These are phyloP conservation scores for Archivesica marissinica DNA, from an alignment of 1,140 invertebrate species.

Conservation along the genomic window DNA sequence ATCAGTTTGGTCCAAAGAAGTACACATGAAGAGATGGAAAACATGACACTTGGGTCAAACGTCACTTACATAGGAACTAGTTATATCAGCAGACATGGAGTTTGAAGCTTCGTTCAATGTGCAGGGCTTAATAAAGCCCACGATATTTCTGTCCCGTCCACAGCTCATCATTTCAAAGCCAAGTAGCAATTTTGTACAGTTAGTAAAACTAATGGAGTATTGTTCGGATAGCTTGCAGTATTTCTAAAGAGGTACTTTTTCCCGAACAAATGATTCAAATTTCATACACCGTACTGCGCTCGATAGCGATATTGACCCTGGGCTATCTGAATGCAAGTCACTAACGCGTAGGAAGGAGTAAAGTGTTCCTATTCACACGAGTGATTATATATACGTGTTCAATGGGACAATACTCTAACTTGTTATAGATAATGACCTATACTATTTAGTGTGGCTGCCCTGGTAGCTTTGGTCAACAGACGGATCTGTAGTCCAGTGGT, in stretches of 20 bases:
- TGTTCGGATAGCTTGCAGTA: not conserved
- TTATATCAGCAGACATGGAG: not conserved
- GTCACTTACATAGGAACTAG: not conserved
- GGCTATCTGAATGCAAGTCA: not conserved
- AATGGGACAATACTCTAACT: too few relatives aligned
- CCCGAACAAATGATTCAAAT: not conserved
- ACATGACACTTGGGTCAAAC: not conserved
- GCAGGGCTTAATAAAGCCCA: not conserved
- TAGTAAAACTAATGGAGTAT: conserved; percentile 1
- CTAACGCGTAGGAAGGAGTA: conserved; percentile 4
- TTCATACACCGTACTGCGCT: conserved; percentile 5
- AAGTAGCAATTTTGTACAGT: conserved; percentile 4
- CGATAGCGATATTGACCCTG: not conserved
- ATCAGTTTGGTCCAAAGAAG: not conserved
- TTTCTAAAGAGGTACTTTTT: not conserved
- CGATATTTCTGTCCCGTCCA: not conserved
- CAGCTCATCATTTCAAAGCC: not conserved
- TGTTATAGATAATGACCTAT: too few relatives aligned
- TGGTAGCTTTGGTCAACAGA: too few relatives aligned
- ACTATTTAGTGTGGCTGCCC: too few relatives aligned
- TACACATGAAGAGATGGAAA: not conserved
- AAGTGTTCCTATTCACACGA: not conserved
- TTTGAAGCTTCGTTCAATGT: not conserved
- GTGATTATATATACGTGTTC: too few relatives aligned
- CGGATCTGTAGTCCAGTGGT: too few relatives aligned